phyloP scores from a whole-genome alignment of 2,888 invertebrate species.

The Druceiella hillmani region DNA sequence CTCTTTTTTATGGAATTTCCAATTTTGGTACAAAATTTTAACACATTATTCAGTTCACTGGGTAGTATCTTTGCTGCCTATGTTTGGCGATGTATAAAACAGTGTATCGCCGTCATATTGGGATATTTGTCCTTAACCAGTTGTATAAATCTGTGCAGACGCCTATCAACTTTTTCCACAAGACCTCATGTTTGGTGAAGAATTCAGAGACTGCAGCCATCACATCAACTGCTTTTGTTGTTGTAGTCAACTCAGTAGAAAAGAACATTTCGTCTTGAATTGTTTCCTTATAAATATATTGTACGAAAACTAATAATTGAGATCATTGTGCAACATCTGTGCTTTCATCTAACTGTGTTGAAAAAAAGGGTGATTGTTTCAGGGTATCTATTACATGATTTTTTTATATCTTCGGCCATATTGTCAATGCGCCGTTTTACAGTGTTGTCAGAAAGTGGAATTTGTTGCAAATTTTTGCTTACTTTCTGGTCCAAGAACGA shows the following conservation, averaged over 20 bases:
- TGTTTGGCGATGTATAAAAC: constrained; percentile 11
- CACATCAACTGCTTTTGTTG: constrained; percentile 15
- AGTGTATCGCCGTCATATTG: constrained; percentile 12
- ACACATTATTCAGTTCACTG: constrained; percentile 6
- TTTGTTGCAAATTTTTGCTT: constrained; percentile 20
- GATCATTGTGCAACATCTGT: constrained; percentile 24
- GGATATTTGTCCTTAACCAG: constrained; percentile 20
- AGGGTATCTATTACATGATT: no score
- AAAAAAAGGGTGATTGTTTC: no score
- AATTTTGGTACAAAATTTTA: constrained; percentile 8
- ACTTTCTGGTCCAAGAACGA: constrained; percentile 17
- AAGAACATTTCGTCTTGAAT: constrained; percentile 15
- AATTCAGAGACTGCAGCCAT: constrained; percentile 14
- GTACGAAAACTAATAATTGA: constrained; percentile 23
- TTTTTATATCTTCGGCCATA: constrained; percentile 20
- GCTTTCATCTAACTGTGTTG: constrained; percentile 23
- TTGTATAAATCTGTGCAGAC: constrained; percentile 23
- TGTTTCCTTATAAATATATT: constrained; percentile 22
- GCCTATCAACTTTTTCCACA: constrained; percentile 23
- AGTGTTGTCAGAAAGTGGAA: constrained; percentile 21
- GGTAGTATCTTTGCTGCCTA: constrained; percentile 12
- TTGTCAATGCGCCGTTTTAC: constrained; percentile 21
- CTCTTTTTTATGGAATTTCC: constrained; percentile 2
- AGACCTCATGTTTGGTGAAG: constrained; percentile 15
- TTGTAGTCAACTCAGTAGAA: constrained; percentile 16